Conservation (phyloP, 2,888 invertebrate species). For the Melipona beecheii region DNA sequence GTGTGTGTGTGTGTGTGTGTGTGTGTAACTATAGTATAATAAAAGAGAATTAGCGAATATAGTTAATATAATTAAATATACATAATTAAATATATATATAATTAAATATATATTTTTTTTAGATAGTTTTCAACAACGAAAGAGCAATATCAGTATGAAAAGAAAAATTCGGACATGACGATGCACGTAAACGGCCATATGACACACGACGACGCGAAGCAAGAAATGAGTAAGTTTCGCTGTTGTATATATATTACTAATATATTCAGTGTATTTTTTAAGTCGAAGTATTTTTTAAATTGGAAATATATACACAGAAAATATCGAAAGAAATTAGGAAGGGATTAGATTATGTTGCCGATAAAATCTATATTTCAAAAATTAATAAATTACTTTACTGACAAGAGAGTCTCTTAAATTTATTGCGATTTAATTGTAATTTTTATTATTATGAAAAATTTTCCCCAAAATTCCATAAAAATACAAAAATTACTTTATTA, state of each 20-base stretch:
- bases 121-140: constrained; percentile 49
- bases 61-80: neutral
- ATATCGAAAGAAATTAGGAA: too few species aligned
- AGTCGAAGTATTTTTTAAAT: too few species aligned
- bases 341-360: too few species aligned
- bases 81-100: neutral
- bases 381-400: too few species aligned
- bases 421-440: too few species aligned
- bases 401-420: too few species aligned
- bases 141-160: constrained; percentile 74
- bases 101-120: constrained; percentile 10
- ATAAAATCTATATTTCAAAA: too few species aligned
- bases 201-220: constrained; percentile 76
- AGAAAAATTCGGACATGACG: constrained; percentile 75
- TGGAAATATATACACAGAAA: too few species aligned
- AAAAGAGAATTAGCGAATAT: neutral
- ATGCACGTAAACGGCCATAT: constrained; percentile 83
- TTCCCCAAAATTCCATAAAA: too few species aligned
- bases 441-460: too few species aligned
- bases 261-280: too few species aligned
- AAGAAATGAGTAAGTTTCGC: constrained; percentile 80
- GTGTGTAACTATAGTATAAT: neutral
- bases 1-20: neutral
- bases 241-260: neutral
- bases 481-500: too few species aligned